Conservation (phyloP, 2,888 invertebrate genomes). For the Parascotia fuliginaria region DNA sequence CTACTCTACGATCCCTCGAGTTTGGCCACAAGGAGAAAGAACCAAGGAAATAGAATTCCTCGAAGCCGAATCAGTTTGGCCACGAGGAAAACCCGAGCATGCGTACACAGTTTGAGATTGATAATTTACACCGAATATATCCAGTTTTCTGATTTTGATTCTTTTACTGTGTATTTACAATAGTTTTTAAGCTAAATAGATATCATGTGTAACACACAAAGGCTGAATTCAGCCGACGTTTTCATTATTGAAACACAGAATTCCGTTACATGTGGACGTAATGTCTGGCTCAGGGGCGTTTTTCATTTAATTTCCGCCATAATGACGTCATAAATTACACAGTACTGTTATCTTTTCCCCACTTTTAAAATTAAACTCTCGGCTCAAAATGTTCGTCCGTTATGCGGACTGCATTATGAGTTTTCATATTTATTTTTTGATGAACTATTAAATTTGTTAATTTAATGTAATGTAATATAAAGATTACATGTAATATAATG, state of each 20-base stretch:
- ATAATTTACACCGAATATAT: too few species aligned
- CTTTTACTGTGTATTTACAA: too few species aligned
- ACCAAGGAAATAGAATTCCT: too few species aligned
- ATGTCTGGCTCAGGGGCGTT: conserved; percentile 53
- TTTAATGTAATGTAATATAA: neutral
- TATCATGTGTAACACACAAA: neutral
- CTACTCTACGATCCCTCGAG: too few species aligned
- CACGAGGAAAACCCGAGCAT: too few species aligned
- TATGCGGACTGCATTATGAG: conserved; percentile 41
- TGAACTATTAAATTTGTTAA: conserved; percentile 8
- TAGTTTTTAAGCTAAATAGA: too few species aligned
- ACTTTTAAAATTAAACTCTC: conserved; percentile 64
- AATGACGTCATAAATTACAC: conserved; percentile 70
- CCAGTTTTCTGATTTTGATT: too few species aligned
- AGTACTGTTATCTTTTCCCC: conserved; percentile 66
- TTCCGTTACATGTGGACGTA: conserved; percentile 49
- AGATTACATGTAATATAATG: too few species aligned
- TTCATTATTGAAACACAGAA: conserved; percentile 46
- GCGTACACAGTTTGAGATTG: too few species aligned
- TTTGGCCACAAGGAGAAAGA: too few species aligned
- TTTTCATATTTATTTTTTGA: conserved; percentile 37
- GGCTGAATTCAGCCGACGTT: conserved; percentile 8
- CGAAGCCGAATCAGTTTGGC: too few species aligned
- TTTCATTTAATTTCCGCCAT: conserved; percentile 70
- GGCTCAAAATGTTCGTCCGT: conserved; percentile 54